Evolutionary conservation across 2,113 vertebrate species (phyloP), one percentile per base, ranked within the genome.

Genomic region (Corvus cornix): DNA sequence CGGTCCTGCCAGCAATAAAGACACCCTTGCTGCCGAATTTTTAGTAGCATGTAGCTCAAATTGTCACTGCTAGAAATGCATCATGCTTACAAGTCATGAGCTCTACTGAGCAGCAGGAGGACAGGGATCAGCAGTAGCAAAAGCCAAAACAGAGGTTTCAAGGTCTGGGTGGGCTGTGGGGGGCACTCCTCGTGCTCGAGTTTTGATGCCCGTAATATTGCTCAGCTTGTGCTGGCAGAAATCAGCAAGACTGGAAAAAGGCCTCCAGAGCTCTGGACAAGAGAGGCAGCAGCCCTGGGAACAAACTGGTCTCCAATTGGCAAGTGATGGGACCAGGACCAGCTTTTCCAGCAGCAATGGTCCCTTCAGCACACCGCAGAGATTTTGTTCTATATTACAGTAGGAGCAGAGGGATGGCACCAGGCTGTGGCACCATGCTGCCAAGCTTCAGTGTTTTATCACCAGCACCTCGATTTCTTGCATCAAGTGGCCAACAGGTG

Each of bases 1-100:
- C 0, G 1, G 74, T 91, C 89, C 84, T 93, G 91, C 70, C 85
- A 91, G 93, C 89, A 94, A 96, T 90, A 92, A 95, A 95, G 93
- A 87, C 93, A 89, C 88, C 83, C 90, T 96, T 90, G 72, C 90
- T 81, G 90, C 95, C 39, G 23, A 81, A 77, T 81, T 78, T 90
- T 84, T 88, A 90, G 67, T n/a, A 88, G 76, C 84, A 78, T 4
- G 0, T 56, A 73, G 62, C 78, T 89, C 78, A 62, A 58, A 58
- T 21, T 28, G 2, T 76, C 9, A 1, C 62, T 3, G 30, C 41
- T 76, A 76, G 66, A 92, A 93, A 85, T 22, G 21, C 13, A 4
- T 79, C 3, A 2, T 46, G 72, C 72, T 76, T 70, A 79, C n/a
- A 62, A 92, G 58, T 15, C 1, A 0, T 1, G 7, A 93, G 88